phyloP scores from a whole-genome alignment of 1,140 invertebrate genomes.

The Nymphalis io region DNA sequence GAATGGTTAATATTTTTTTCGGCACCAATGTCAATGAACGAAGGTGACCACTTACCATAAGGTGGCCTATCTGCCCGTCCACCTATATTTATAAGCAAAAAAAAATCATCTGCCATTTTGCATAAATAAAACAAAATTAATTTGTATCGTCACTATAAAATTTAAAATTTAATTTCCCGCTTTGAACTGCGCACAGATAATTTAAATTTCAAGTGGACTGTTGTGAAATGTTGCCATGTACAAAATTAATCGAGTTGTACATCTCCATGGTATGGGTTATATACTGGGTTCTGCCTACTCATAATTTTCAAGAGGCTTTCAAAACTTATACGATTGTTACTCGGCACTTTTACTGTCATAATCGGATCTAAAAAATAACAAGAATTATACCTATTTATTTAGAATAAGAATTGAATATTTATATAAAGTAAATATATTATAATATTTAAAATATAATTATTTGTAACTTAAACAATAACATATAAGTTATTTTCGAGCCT shows the following conservation, averaged over 20 bases:
- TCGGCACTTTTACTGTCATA: slow-evolving; percentile 46
- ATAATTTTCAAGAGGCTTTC: slow-evolving; percentile 55
- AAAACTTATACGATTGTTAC: slow-evolving; percentile 56
- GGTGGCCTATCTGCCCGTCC: too few relatives aligned
- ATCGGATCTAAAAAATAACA: slow-evolving; percentile 50
- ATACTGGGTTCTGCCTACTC: slow-evolving; percentile 43
- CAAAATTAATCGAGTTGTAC: slow-evolving; percentile 50
- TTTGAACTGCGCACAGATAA: too few relatives aligned
- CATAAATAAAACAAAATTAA: slow-evolving; percentile 17
- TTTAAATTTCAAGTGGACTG: too few relatives aligned
- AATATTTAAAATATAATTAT: too few relatives aligned
- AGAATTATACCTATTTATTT: neutral
- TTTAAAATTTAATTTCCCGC: neutral
- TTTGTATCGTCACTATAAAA: slow-evolving; percentile 2
- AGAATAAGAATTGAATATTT: too few relatives aligned
- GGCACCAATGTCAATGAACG: too few relatives aligned
- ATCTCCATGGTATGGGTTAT: slow-evolving; percentile 36
- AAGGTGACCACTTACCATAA: too few relatives aligned
- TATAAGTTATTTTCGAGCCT: too few relatives aligned
- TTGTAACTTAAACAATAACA: too few relatives aligned
- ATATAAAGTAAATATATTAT: too few relatives aligned
- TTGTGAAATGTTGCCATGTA: slow-evolving; percentile 1
- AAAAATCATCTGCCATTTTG: slow-evolving; percentile 30
- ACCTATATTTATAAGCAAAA: slow-evolving; percentile 5
- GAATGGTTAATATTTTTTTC: too few relatives aligned